phyloP scores from a whole-genome alignment of 2,888 invertebrate genomes.

The Leptopilina drosophilae region DNA sequence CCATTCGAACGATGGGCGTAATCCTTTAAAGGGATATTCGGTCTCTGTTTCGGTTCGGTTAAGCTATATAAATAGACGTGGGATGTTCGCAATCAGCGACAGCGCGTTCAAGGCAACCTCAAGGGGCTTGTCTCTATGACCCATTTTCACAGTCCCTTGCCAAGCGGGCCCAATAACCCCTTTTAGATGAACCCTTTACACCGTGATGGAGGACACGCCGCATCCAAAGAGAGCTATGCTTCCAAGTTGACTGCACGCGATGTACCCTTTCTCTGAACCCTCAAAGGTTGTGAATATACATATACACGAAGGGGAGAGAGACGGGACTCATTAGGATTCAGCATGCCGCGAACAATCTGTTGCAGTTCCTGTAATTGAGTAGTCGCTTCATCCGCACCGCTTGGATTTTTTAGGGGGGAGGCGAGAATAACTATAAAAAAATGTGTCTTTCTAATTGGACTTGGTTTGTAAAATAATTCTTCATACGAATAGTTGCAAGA shows the following conservation, averaged over 20 bases:
- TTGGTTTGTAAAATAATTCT: background rate
- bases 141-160: constrained; percentile 53
- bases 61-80: constrained; percentile 75
- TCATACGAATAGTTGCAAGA: no score
- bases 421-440: no score
- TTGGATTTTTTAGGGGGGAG: background rate
- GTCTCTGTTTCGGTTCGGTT: constrained; percentile 72
- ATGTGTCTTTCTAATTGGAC: no score
- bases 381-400: constrained; percentile 12
- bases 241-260: background rate
- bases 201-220: background rate
- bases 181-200: background rate
- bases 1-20: constrained; percentile 61
- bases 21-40: constrained; percentile 75
- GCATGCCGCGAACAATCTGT: constrained; percentile 33
- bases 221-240: no score
- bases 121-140: constrained; percentile 41
- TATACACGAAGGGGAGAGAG: background rate
- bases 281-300: constrained; percentile 9
- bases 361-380: constrained; percentile 35
- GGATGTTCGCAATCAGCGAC: constrained; percentile 74
- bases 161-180: constrained; percentile 6
- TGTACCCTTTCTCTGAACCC: constrained; percentile 15
- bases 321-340: constrained; percentile 35
- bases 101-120: constrained; percentile 55